Evolutionary conservation across 2,888 invertebrate species (phyloP).

Genomic region (Clunio marinus): DNA sequence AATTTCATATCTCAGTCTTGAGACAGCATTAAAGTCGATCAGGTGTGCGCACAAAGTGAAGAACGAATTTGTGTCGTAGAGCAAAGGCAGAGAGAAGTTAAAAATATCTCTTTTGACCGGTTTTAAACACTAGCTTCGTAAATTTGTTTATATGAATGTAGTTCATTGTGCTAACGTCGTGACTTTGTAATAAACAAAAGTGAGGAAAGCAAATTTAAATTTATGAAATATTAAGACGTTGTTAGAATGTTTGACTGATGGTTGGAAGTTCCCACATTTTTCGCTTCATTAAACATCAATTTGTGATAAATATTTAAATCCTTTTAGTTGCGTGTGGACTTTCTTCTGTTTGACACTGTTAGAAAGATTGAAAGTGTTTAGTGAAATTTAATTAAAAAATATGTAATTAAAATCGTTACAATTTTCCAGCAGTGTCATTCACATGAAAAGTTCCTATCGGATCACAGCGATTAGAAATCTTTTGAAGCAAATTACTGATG

Average conservation of each 20-base stretch:
- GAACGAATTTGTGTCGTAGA: slow-evolving; percentile 6
- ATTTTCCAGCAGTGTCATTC: not conserved
- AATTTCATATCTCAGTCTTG: slow-evolving; percentile 19
- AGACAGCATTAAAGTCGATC: slow-evolving; percentile 14
- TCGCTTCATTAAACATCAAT: too few relatives aligned
- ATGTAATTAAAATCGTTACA: not conserved
- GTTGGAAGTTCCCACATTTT: too few relatives aligned
- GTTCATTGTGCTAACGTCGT: not conserved
- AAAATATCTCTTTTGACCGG: slow-evolving; percentile 24
- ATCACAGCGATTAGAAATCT: slow-evolving; percentile 8
- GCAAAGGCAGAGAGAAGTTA: not conserved
- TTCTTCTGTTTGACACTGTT: too few relatives aligned
- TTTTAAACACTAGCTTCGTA: not conserved
- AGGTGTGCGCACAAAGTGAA: slow-evolving; percentile 15
- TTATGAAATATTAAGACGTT: not conserved
- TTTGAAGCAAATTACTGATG: not conserved
- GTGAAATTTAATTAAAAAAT: not conserved
- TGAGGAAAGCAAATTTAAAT: not conserved
- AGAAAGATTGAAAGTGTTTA: too few relatives aligned
- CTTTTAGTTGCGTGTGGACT: not conserved
- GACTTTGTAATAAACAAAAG: not conserved
- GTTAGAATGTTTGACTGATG: too few relatives aligned
- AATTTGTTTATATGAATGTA: not conserved
- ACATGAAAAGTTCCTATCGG: not conserved
- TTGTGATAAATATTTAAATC: too few relatives aligned